Evolutionary conservation across 2,113 vertebrate species (phyloP).

Genomic region (Hemiscyllium ocellatum): DNA sequence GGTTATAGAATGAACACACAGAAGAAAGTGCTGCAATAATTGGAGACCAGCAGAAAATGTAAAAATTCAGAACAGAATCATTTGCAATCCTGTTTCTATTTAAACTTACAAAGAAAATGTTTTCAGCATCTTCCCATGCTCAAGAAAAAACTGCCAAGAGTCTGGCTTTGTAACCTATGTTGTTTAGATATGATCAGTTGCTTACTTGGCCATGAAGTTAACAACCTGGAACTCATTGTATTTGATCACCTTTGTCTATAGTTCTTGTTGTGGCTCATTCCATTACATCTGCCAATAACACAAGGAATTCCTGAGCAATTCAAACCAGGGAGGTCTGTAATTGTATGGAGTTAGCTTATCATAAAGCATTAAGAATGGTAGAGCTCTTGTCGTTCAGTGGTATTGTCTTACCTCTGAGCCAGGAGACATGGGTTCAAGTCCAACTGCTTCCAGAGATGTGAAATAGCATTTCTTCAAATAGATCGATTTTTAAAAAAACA

Average conservation of each 20-base stretch:
- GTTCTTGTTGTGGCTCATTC: not conserved
- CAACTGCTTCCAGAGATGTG: no score
- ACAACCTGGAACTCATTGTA: not conserved
- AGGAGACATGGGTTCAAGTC: no score
- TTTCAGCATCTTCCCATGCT: not conserved
- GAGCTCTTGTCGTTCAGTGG: no score
- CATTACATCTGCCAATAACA: not conserved
- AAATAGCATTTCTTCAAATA: no score
- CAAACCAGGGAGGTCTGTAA: not conserved
- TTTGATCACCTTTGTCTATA: slow-evolving; percentile 1
- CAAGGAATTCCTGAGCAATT: not conserved
- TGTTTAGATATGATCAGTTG: not conserved
- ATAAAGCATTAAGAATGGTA: no score
- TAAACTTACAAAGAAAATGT: not conserved
- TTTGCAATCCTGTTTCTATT: not conserved
- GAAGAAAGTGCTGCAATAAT: not conserved
- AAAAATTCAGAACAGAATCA: not conserved
- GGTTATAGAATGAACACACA: not conserved
- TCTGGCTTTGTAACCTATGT: not conserved
- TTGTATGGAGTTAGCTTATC: not conserved
- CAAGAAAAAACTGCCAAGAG: not conserved
- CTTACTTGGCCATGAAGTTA: not conserved
- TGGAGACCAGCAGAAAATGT: not conserved
- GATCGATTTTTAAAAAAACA: no score
- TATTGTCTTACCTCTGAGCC: no score